A percentile compares a stretch with the other conserved stretches of the same genome.
Conservation (phyloP, 2,797 vertebrate genomes). For the Lagorchestes hirsutus region DNA sequence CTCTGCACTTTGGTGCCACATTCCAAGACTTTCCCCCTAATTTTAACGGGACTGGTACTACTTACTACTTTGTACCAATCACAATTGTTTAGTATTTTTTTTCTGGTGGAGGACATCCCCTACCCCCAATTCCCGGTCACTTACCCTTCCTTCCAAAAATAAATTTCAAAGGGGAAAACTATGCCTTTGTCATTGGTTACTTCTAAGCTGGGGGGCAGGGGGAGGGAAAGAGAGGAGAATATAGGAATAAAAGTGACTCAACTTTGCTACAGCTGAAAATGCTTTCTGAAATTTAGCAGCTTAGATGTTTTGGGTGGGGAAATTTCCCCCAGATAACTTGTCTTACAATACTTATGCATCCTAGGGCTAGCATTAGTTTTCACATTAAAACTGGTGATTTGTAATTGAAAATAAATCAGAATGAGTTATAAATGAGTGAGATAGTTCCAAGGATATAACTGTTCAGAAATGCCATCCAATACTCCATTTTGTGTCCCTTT, state of each 20-base stretch:
- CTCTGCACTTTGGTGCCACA: slow-evolving; percentile 65
- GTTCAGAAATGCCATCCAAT: slow-evolving; percentile 38
- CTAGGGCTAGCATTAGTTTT: slow-evolving; percentile 20
- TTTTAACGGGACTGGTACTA: slow-evolving; percentile 60
- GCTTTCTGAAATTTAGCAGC: not conserved
- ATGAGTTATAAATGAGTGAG: slow-evolving; percentile 32
- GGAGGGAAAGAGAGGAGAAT: not conserved
- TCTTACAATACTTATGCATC: not conserved
- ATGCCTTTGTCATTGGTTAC: slow-evolving; percentile 29
- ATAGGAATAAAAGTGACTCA: slow-evolving; percentile 38
- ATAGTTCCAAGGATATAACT: not conserved
- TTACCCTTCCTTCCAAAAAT: slow-evolving; percentile 26
- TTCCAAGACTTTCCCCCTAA: slow-evolving; percentile 80
- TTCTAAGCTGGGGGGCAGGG: not conserved
- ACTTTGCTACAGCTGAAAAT: not conserved
- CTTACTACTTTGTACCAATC: slow-evolving; percentile 69
- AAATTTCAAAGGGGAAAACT: slow-evolving; percentile 8
- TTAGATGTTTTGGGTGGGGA: slow-evolving; percentile 15
- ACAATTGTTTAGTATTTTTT: slow-evolving; percentile 65
- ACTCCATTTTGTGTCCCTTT: slow-evolving; percentile 27
- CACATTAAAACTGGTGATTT: slow-evolving; percentile 25
- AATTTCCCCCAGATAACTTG: slow-evolving; percentile 6
- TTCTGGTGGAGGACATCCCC: not conserved
- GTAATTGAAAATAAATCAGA: slow-evolving; percentile 47
- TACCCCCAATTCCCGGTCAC: not conserved